Percentiles rank a stretch among this genome's conserved stretches.
Evolutionary conservation across 2,888 invertebrate genomes (phyloP).

Genomic region (Amiota communis): DNA sequence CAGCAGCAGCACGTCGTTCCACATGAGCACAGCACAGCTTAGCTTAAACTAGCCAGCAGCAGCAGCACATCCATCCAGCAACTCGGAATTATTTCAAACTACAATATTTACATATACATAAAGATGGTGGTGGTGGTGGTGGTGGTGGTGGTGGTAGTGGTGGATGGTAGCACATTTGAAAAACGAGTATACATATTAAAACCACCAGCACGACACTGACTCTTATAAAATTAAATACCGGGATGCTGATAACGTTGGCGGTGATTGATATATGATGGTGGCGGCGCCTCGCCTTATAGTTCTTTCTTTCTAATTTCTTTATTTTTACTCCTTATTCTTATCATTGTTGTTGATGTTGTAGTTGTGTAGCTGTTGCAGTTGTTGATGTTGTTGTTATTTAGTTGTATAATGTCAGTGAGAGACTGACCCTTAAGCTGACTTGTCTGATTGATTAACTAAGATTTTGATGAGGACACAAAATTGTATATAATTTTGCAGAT

Average conservation of each 20-base stretch:
- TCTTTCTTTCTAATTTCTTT: conserved; percentile 18
- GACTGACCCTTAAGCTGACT: no score
- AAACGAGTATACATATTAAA: no score
- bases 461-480: conserved; percentile 13
- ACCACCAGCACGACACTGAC: no score
- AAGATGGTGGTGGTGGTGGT: no score
- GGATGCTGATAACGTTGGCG: neutral
- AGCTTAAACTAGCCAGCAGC: conserved; percentile 5
- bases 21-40: neutral
- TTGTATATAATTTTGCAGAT: no score
- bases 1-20: neutral
- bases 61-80: neutral
- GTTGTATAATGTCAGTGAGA: neutral
- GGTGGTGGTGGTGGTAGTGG: no score
- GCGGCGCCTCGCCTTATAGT: conserved; percentile 4
- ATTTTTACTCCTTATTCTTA: conserved; percentile 39
- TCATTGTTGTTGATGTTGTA: conserved; percentile 40
- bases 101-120: no score
- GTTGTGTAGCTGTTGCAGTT: conserved; percentile 20
- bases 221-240: no score
- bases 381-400: neutral
- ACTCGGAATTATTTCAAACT: neutral
- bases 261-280: neutral
- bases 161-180: no score
- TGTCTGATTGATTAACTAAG: neutral